phyloP scores from a whole-genome alignment of 2,888 invertebrate species.

The Noctua janthina region DNA sequence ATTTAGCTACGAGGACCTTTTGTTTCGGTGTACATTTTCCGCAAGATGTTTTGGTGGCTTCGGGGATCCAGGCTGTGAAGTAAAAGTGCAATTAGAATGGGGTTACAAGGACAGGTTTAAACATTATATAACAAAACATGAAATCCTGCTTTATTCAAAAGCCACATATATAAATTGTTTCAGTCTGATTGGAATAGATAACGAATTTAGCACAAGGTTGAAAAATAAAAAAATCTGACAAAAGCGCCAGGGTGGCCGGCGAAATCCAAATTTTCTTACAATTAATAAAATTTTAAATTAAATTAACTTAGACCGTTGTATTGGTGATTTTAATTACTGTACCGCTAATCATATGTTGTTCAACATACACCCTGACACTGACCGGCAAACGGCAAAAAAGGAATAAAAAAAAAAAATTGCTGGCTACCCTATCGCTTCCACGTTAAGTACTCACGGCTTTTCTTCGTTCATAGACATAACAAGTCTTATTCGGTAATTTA shows the following conservation, averaged over 20 bases:
- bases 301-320: too few relatives aligned
- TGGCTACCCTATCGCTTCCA: too few relatives aligned
- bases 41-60: conserved; percentile 82
- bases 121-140: background rate
- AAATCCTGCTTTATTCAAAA: background rate
- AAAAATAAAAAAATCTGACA: too few relatives aligned
- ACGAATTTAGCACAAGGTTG: background rate
- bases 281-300: too few relatives aligned
- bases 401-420: too few relatives aligned
- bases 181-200: background rate
- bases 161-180: background rate
- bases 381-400: too few relatives aligned
- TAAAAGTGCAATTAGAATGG: background rate
- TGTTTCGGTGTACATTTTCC: conserved; percentile 92
- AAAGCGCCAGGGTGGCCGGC: too few relatives aligned
- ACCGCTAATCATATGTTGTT: too few relatives aligned
- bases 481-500: background rate
- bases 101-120: too few relatives aligned
- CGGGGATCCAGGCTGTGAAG: conserved; percentile 73
- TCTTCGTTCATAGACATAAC: background rate
- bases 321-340: too few relatives aligned
- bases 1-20: conserved; percentile 87
- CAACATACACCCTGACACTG: too few relatives aligned
- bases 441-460: background rate
- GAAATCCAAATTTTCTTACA: too few relatives aligned